Base-by-base conservation (phyloP, 2,113 vertebrate genomes). In the Myiozetetes cayanensis region DNA sequence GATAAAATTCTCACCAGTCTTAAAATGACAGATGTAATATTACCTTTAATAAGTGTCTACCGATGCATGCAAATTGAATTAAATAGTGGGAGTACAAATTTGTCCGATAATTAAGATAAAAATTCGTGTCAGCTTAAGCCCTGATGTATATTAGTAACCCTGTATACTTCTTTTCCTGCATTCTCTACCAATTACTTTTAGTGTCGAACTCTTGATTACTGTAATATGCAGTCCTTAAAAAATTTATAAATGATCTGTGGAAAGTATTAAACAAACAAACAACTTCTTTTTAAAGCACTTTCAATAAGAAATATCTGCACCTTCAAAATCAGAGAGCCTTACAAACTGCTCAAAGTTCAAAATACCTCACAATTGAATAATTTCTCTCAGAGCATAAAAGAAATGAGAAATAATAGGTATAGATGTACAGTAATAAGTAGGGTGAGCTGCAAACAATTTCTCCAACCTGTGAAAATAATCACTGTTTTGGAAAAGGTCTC, bases 11-110 rank as follows among this genome's bases (percentile, higher is more conserved):
- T 98, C 97, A 98, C 98, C 96, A 98, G 97, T 98, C 97, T 98
- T 98, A 98, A 98, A 98, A 98, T 98, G 98, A 98, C 98, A 98
- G 98, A 98, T 98, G 98, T 98, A 98, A 98, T 98, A 98, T 98
- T 98, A 98, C 98, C 98, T 98, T 98, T 98, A 98, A 98, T 98
- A 98, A 98, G 98, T 97, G 98, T 97, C 97, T 98, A 98, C 98
- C 96, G 98, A 98, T 98, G 98, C 98, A 98, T 98, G 98, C 98
- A 98, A 98, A 98, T 98, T 98, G 98, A 98, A 98, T 98, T 98
- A 98, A 98, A 98, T 98, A 98, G 98, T 98, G 98, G 98, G 98
- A 98, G 98, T 98, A 98, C 97, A 98, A 98, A 98, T 98, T 98
- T 98, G 97, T 97, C 97, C 27, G 93, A 98, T 98, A 98, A 98